Evolutionary conservation across 2,797 vertebrate genomes (phyloP).

Genomic region (Galaxias olidus): DNA sequence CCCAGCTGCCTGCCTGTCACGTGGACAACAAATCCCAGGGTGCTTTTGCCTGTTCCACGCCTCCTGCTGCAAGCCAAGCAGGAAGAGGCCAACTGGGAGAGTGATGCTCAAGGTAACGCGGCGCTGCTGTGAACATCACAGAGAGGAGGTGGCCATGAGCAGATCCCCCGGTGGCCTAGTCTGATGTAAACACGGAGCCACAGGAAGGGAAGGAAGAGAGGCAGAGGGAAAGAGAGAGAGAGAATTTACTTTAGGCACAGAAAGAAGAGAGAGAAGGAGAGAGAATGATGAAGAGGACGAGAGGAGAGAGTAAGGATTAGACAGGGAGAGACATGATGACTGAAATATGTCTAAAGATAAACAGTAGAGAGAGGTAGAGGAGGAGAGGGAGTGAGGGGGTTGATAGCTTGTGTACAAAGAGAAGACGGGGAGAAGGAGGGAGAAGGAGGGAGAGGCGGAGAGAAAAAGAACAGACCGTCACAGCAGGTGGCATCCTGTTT

Average conservation of each 20-base stretch:
- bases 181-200: conserved; percentile 41
- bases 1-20: conserved; percentile 60
- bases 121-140: conserved; percentile 33
- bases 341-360: conserved; percentile 23
- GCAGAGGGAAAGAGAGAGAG: neutral
- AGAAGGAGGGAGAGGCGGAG: neutral
- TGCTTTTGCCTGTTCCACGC: conserved; percentile 30
- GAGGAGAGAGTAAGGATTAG: conserved; percentile 1
- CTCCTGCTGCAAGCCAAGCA: conserved; percentile 23
- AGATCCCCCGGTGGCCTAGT: conserved; percentile 31
- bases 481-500: conserved; percentile 62
- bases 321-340: neutral
- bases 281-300: neutral
- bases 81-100: conserved; percentile 18
- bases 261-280: conserved; percentile 37
- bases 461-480: conserved; percentile 53
- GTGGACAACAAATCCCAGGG: conserved; percentile 44
- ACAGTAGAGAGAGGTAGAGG: conserved; percentile 17
- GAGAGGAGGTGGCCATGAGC: conserved; percentile 30
- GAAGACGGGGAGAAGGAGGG: neutral
- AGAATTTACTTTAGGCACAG: neutral
- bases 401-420: neutral
- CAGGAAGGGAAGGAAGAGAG: conserved; percentile 25
- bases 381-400: conserved; percentile 1
- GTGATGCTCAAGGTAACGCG: conserved; percentile 12